Conservation (phyloP, 2,888 invertebrate species). For the Meteorus colon region DNA sequence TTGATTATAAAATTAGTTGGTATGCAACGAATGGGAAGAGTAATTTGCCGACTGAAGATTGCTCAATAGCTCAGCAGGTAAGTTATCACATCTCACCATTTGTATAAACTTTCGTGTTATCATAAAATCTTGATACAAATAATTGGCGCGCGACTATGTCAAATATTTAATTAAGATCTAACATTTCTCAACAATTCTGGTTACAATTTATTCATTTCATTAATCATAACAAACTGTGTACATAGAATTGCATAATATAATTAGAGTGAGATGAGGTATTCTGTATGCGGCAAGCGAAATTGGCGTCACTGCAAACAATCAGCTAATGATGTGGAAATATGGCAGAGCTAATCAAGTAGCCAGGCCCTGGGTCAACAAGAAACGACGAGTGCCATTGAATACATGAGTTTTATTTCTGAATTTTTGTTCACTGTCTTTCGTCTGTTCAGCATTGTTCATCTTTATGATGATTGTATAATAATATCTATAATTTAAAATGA, state of each 20-base stretch:
- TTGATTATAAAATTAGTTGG: not conserved
- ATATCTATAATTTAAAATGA: too few relatives aligned
- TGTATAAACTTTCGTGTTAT: not conserved
- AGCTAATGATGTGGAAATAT: slow-evolving; percentile 73
- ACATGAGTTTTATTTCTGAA: slow-evolving; percentile 54
- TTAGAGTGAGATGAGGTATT: slow-evolving; percentile 39
- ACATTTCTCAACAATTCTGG: not conserved
- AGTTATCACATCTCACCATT: not conserved
- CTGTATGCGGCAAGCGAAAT: slow-evolving; percentile 57
- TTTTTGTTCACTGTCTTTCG: not conserved
- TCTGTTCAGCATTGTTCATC: not conserved
- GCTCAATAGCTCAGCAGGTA: not conserved
- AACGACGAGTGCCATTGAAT: slow-evolving; percentile 60
- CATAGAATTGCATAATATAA: not conserved
- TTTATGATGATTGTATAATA: not conserved
- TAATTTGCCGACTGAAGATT: slow-evolving; percentile 1
- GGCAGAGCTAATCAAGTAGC: slow-evolving; percentile 71
- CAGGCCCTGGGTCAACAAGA: slow-evolving; percentile 67
- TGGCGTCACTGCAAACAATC: slow-evolving; percentile 69
- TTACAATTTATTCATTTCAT: not conserved
- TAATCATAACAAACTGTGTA: slow-evolving; percentile 31
- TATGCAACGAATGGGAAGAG: not conserved
- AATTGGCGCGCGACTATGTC: too few relatives aligned
- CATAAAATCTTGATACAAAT: too few relatives aligned
- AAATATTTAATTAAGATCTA: not conserved